Percentiles rank a stretch among this genome's conserved stretches.
Conservation (phyloP, 2,113 vertebrate species). For the Thalassoma bifasciatum region DNA sequence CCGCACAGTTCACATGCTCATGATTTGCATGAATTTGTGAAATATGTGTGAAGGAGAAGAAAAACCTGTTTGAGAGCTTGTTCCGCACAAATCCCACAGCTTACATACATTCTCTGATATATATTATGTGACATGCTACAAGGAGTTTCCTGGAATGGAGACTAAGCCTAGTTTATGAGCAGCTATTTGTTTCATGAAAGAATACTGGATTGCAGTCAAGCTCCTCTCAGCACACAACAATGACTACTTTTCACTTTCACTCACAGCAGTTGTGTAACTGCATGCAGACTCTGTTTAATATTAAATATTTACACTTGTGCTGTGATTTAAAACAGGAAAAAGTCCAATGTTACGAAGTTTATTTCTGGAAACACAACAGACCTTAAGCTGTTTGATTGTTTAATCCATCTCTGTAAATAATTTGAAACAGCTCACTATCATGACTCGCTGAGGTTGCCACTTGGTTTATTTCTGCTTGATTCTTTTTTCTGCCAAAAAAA, state of each 20-base stretch:
- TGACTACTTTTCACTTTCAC: constrained; percentile 24
- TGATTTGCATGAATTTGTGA: neutral
- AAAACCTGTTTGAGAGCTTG: neutral
- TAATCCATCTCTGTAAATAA: constrained; percentile 51
- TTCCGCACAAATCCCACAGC: neutral
- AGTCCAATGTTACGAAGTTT: constrained; percentile 1
- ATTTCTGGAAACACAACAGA: constrained; percentile 32
- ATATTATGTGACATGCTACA: constrained; percentile 6
- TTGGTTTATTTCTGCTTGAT: constrained; percentile 15
- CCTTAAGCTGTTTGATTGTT: constrained; percentile 20
- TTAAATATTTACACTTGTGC: constrained; percentile 44
- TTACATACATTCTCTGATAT: neutral
- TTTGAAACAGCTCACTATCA: neutral
- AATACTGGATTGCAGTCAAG: constrained; percentile 44
- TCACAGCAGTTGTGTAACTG: constrained; percentile 34
- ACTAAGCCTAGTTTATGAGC: constrained; percentile 23
- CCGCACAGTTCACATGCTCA: neutral
- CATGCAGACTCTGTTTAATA: constrained; percentile 42
- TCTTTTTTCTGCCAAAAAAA: constrained; percentile 40
- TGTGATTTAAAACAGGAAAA: constrained; percentile 34
- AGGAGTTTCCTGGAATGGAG: constrained; percentile 5
- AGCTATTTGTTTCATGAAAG: constrained; percentile 39
- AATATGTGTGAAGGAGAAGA: neutral
- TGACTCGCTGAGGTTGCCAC: constrained; percentile 15
- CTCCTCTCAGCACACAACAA: constrained; percentile 41